These are phyloP conservation scores for Zoanthus solanderi DNA, from an alignment of 92 coral and sea anemone species.

Conservation along the genomic window DNA sequence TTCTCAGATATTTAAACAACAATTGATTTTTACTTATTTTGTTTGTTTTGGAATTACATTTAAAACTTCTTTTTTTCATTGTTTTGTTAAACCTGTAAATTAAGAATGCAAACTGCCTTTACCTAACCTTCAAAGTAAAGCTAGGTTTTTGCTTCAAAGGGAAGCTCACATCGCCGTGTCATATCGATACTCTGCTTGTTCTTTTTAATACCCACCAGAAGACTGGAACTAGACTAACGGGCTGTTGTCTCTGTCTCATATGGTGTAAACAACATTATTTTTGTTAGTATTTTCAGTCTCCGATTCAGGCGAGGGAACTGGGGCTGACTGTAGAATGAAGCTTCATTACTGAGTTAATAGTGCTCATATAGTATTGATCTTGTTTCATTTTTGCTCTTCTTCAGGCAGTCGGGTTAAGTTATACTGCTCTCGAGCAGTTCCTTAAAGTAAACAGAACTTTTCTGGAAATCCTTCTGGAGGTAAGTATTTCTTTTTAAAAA, in stretches of 20 bases:
- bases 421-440: conserved; percentile 78
- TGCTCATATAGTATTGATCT: not conserved
- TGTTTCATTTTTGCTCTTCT: not conserved
- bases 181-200: not conserved
- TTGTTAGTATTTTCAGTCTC: too few species aligned
- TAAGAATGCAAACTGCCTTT: not conserved
- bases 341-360: too few species aligned
- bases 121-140: not conserved
- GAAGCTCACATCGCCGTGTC: not conserved
- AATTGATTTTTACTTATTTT: not conserved
- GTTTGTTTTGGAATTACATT: not conserved
- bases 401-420: conserved; percentile 88
- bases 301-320: too few species aligned
- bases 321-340: not conserved
- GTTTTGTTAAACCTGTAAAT: not conserved
- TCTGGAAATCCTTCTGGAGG: conserved; percentile 80
- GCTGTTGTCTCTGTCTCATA: not conserved
- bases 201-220: not conserved
- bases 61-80: not conserved
- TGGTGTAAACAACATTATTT: too few species aligned
- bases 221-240: not conserved
- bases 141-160: not conserved
- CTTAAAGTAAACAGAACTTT: conserved; percentile 73
- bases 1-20: not conserved
- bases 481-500: conserved; percentile 11